Evolutionary conservation across 2,113 vertebrate genomes (phyloP).

Genomic region (Nyctibius bracteatus): DNA sequence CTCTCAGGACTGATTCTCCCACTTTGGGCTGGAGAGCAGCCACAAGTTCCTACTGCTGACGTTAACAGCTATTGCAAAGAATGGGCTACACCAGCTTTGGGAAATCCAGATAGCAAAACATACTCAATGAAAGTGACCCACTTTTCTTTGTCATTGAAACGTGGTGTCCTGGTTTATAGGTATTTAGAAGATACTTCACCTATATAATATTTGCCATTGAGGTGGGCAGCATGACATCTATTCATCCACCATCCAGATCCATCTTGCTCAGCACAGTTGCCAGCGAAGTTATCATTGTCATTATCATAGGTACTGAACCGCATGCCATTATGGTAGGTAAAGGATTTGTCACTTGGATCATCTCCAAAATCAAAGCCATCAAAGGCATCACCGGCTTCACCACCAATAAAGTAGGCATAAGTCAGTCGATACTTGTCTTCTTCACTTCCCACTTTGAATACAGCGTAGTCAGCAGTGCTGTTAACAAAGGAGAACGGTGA

Average conservation of each 20-base stretch:
- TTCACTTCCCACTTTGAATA: slow-evolving; percentile 83
- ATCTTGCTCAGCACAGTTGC: slow-evolving; percentile 90
- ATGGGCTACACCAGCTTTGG: not conserved
- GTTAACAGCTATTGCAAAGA: not conserved
- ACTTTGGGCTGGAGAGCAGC: not conserved
- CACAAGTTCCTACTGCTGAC: not conserved
- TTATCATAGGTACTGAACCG: slow-evolving; percentile 89
- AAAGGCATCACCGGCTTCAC: slow-evolving; percentile 91
- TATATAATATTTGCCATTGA: slow-evolving; percentile 91
- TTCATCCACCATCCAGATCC: slow-evolving; percentile 99
- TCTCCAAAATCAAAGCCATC: slow-evolving; percentile 86
- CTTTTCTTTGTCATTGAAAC: not conserved
- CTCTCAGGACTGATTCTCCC: not conserved
- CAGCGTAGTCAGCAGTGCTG: slow-evolving; percentile 88
- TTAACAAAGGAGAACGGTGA: not conserved
- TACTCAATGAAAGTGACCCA: not conserved
- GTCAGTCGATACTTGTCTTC: slow-evolving; percentile 86
- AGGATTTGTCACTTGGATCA: slow-evolving; percentile 87
- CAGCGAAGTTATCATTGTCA: slow-evolving; percentile 87
- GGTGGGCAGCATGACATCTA: slow-evolving; percentile 90
- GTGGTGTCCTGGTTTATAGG: not conserved
- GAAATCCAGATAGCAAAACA: not conserved
- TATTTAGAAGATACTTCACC: slow-evolving; percentile 51
- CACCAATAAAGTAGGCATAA: slow-evolving; percentile 82
- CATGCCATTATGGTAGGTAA: slow-evolving; percentile 90